Evolutionary conservation across 2,797 vertebrate genomes (phyloP), one percentile per base, ranked within the genome.

Genomic region (Arremon aurantiirostris): DNA sequence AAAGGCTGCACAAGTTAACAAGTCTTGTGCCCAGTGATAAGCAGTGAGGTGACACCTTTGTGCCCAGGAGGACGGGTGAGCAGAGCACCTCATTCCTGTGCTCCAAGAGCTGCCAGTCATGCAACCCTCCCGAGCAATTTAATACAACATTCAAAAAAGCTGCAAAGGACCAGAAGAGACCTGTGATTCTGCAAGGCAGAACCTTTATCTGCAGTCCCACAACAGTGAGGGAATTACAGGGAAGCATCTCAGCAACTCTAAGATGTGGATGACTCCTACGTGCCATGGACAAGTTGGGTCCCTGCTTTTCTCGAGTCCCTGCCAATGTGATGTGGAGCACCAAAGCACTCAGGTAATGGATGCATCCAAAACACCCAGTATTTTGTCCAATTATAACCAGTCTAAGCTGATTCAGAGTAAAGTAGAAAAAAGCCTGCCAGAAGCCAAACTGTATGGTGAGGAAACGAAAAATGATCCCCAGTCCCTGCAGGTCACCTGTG

Each of bases 371-470:
- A 35, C 23, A 71, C 14, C 24, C 65, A 76, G 37, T 4, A 9
- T 19, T 77, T 71, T 16, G 18, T 56, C 52, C 21, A 68, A 27
- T 23, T 75, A 24, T 6, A 81, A 10, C 26, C 15, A 24, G 42
- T 28, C 42, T 57, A 68, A 49, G 9, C 12, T 59, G 46, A 55
- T 78, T 42, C 30, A 9, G 64, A 39, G 22, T 21, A 39, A 93
- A 9, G 16, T 0, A n/a, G 17, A 64, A 75, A 70, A 81, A 78
- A 89, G 13, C 3, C 12, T 72, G 15, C 9, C 35, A 77, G 63
- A 79, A 82, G 7, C 21, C 56, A 75, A 79, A 75, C 15, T 0
- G 0, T 30, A 19, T 1, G 0, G 14, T 42, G 20, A 81, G 30
- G 46, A 87, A 75, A 77, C 44, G 19, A 66, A 80, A 82, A 93